A percentile compares a stretch with the other conserved stretches of the same genome.
Conservation (phyloP, 2,888 invertebrate genomes). For the Vandiemenella viatica region DNA sequence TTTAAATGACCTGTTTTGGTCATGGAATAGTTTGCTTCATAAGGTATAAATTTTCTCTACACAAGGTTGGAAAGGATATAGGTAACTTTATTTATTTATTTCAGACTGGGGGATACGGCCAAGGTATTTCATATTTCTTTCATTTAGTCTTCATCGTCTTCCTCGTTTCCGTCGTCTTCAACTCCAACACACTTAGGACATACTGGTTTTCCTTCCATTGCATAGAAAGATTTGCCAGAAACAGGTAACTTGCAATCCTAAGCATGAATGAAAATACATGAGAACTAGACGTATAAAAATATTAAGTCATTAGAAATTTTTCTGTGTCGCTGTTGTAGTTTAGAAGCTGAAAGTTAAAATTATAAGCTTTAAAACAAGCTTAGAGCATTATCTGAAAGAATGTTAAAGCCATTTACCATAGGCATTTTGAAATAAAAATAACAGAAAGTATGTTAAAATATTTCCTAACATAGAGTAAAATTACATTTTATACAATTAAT, state of each 20-base stretch:
- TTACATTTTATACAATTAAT: too few species aligned
- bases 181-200: slow-evolving; percentile 87
- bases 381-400: too few species aligned
- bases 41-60: too few species aligned
- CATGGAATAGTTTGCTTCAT: too few species aligned
- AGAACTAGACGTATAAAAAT: slow-evolving; percentile 18
- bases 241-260: slow-evolving; percentile 90
- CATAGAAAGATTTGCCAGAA: slow-evolving; percentile 91
- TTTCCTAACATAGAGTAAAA: too few species aligned
- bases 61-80: too few species aligned
- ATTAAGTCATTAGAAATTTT: not conserved
- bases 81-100: not conserved
- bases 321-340: too few species aligned
- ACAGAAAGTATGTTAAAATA: too few species aligned
- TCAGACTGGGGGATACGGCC: not conserved
- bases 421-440: too few species aligned
- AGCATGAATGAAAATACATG: slow-evolving; percentile 3
- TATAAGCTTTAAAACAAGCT: too few species aligned
- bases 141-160: slow-evolving; percentile 13
- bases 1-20: not conserved
- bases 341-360: too few species aligned
- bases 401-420: too few species aligned
- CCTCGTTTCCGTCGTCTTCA: slow-evolving; percentile 61
- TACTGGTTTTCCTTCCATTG: slow-evolving; percentile 91
- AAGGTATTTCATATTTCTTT: slow-evolving; percentile 2